Base-by-base conservation (phyloP, 2,888 invertebrate species). In the Pandemis cinnamomeana region DNA sequence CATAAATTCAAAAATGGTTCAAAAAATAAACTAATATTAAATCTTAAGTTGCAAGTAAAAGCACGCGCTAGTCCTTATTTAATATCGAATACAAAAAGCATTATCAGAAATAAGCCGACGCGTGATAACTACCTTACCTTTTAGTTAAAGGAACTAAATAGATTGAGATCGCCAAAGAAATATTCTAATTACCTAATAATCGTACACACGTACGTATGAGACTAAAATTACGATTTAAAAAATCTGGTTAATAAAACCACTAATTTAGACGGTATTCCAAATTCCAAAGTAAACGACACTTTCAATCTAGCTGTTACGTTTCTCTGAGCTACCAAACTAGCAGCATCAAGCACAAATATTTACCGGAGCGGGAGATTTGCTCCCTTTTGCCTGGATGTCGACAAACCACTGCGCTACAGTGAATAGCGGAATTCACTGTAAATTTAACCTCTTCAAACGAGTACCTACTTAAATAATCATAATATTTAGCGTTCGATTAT, bases 301-400 rank as follows among this genome's bases (percentile, higher is more conserved):
- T 53, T 53, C 3, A 53, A n/a, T n/a, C 51, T n/a, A 44, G 46
- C 53, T 53, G 10, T 27, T 27, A 20, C 58, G 27, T 11, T 58
- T 58, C 41, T 61, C 10, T 42, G 61, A 36, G 13, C 36, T 41
- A 10, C 42, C n/a, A 36, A 42, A 61, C 42, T 61, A 61, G 61
- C 41, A 27, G 20, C 41, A 42, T 42, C 41, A 42, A 7, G 48
- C 36, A 42, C 15, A 69, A 69, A 69, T 69, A 61, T 69, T 69
- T 69, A 20, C 20, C 8, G 4, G 20, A 53, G 55, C 20, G 15
- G 15, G 7, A 20, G 20, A 55, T 8, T 20, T 20, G 55, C 41
- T 41, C 20, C 13, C 51, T 48, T 36, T 70, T 70, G 62, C 62
- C 41, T 48, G 27, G 10, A 46, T n/a, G 46, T 36, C n/a, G 15